These are phyloP conservation scores for Nematostella vectensis DNA, from an alignment of 92 coral and sea anemone genomes.

Conservation along the genomic window DNA sequence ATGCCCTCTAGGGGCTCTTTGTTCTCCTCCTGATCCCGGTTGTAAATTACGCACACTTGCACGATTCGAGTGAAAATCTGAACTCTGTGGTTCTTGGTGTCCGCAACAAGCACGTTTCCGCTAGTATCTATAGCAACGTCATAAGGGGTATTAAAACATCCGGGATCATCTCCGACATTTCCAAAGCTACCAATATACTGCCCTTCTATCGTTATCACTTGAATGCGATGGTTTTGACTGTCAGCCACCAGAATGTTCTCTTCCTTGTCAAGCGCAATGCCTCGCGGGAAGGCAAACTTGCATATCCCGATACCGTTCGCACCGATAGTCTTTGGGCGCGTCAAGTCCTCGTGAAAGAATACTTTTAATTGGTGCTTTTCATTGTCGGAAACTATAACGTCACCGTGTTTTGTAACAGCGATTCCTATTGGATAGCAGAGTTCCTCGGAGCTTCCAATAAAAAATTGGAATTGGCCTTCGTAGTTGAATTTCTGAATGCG, in stretches of 20 bases:
- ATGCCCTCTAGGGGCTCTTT: not conserved
- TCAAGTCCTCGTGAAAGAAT: conserved; percentile 42
- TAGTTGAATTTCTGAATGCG: conserved; percentile 72
- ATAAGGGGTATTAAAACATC: conserved; percentile 79
- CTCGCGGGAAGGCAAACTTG: conserved; percentile 78
- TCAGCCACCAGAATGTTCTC: conserved; percentile 81
- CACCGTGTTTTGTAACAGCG: conserved; percentile 68
- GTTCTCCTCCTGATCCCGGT: conserved; percentile 1
- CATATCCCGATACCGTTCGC: conserved; percentile 72
- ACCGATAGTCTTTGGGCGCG: conserved; percentile 45
- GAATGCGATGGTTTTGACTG: conserved; percentile 87
- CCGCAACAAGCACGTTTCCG: conserved; percentile 79
- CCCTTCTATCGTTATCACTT: conserved; percentile 55
- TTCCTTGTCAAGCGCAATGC: conserved; percentile 63
- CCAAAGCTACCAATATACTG: conserved; percentile 74
- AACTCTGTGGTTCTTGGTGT: conserved; percentile 80
- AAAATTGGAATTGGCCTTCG: conserved; percentile 68
- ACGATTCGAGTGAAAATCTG: conserved; percentile 48
- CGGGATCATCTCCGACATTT: conserved; percentile 60
- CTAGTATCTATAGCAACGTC: conserved; percentile 58
- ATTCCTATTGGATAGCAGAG: conserved; percentile 68
- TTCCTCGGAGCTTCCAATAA: conserved; percentile 77
- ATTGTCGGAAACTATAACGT: conserved; percentile 67
- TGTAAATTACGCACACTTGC: conserved; percentile 33
- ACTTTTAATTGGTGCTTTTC: conserved; percentile 70